Evolutionary conservation across 2,888 invertebrate genomes (phyloP), one percentile per base, ranked within the genome.

Genomic region (Dicranocentrus wangi): DNA sequence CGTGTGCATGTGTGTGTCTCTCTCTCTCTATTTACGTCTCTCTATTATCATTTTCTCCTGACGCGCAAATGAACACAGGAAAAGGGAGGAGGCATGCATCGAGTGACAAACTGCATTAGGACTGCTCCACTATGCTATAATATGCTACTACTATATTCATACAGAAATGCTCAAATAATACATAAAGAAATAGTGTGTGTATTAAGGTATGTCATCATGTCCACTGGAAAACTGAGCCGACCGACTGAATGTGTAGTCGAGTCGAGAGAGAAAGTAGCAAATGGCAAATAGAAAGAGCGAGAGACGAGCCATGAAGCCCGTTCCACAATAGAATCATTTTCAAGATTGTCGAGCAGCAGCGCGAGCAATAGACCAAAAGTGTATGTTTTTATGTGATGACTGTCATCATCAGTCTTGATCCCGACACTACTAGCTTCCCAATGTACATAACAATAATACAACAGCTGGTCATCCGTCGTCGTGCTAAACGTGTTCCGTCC

Each of bases 381-480:
- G 25, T 55, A 55, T 5, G 55, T 25, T 3, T 25, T 55, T 55
- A 53, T 53, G 53, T 53, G 53, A 53, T 53, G 53, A 53, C 53
- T 55, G 55, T 55, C 55, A 55, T 55, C 55, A 55, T 55, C 55
- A 55, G 55, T 55, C 55, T 55, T 55, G 55, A 55, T 55, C 55
- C 55, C 25, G 25, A 55, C 25, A 23, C 55, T 55, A 19, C 1
- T 25, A 5, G 25, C 55, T 55, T 25, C 15, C 21, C 25, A 23
- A 19, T 51, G 19, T 19, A 51, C 13, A 21, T 53, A 21, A 55
- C 55, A 23, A 21, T 13, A 55, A 19, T 8, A 51, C 19, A 8
- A 17, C 17, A 19, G 47, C 47, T 47, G 47, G 47, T 13, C 47
- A 47, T 47, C 15, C 47, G 5, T n/a, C 10, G 32, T 7, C 15